These are phyloP conservation scores for Alexandromys fortis DNA, from an alignment of 2,113 vertebrate genomes.

Conservation along the genomic window DNA sequence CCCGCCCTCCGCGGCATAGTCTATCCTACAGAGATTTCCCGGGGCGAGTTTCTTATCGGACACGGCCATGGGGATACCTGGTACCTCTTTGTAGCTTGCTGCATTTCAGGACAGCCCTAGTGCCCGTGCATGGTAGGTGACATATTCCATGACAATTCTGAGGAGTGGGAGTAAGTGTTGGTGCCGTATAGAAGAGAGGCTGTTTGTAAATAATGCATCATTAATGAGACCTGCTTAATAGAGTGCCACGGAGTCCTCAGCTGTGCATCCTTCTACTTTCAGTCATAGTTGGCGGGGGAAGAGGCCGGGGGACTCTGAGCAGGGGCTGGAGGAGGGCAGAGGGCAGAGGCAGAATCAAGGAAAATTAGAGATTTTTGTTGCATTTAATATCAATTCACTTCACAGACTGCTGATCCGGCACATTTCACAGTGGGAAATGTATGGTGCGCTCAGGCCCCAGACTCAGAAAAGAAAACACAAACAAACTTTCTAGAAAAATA, in stretches of 20 bases:
- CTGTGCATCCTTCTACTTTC: slow-evolving; percentile 73
- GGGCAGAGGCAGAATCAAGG: slow-evolving; percentile 79
- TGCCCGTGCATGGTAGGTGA: accelerated
- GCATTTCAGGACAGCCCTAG: background rate
- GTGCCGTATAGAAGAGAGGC: background rate
- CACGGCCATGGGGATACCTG: background rate
- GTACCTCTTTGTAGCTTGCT: background rate
- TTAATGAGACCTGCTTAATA: slow-evolving; percentile 48
- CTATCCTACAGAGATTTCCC: accelerated
- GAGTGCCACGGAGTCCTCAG: slow-evolving; percentile 61
- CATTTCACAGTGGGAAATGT: slow-evolving; percentile 89
- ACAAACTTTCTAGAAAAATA: slow-evolving; percentile 80
- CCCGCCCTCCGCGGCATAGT: accelerated
- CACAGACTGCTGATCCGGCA: slow-evolving; percentile 91
- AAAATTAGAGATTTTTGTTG: slow-evolving; percentile 91
- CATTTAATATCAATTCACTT: slow-evolving; percentile 93
- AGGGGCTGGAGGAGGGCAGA: slow-evolving; percentile 7
- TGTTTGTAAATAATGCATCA: background rate
- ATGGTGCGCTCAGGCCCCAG: slow-evolving; percentile 91
- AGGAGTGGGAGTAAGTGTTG: background rate
- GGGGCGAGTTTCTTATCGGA: accelerated
- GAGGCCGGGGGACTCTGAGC: background rate
- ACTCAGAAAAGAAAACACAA: slow-evolving; percentile 84
- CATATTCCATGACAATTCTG: too few species aligned
- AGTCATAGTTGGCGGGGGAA: slow-evolving; percentile 41